Conservation (phyloP, 2,113 vertebrate species). For the Catharus bicknelli region DNA sequence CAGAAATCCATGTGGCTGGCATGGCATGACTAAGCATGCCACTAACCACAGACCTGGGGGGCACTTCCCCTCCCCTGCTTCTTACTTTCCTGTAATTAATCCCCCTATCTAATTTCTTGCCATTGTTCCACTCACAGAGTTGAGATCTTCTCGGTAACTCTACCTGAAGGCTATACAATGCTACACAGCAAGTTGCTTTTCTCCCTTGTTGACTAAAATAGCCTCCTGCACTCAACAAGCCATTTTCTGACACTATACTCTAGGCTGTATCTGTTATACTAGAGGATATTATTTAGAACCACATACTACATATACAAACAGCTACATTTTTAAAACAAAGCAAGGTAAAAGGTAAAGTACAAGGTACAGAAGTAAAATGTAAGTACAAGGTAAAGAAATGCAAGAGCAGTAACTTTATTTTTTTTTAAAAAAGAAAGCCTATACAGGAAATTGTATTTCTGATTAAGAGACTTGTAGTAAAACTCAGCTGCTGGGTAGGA, state of each 20-base stretch:
- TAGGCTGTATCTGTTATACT: background rate
- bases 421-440: background rate
- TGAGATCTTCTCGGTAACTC: background rate
- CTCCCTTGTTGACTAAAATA: background rate
- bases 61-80: background rate
- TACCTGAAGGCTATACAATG: background rate
- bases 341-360: background rate
- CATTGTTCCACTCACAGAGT: background rate
- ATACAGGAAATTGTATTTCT: background rate
- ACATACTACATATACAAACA: background rate
- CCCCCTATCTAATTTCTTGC: background rate
- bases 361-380: too few relatives aligned
- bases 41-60: rapidly evolving
- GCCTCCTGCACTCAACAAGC: background rate
- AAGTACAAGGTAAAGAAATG: background rate
- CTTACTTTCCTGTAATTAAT: background rate
- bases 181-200: background rate
- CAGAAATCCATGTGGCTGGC: background rate
- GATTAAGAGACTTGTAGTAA: background rate
- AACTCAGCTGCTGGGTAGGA: background rate
- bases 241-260: background rate
- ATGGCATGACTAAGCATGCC: background rate
- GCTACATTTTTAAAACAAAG: background rate
- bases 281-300: background rate
- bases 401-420: background rate